Base-by-base conservation (phyloP, 2,113 vertebrate genomes). In the Lasiurus borealis region DNA sequence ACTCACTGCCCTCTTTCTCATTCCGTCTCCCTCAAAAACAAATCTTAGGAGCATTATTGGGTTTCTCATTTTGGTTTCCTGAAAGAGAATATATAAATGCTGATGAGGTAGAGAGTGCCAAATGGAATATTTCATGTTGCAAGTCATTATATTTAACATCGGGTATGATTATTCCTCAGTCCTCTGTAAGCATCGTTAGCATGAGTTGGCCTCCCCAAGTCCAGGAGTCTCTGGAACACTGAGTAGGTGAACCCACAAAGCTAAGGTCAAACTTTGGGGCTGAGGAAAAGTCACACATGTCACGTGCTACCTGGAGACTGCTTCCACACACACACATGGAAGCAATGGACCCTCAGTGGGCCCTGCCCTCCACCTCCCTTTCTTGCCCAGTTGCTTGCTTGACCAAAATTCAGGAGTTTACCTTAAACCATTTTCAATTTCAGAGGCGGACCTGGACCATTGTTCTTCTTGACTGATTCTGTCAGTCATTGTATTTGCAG, bases 381-480 rank as follows among this genome's bases (percentile, higher is more conserved):
- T 68, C 27, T 54, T 72, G 11, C n/a, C 57, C 18, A 64, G 44
- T 7, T 27, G 44, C 64, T 57, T 48, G 9, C 8, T 29, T 86
- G 10, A 72, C 73, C 64, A 69, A 75, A 78, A 46, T 93, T 78
- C n/a, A 91, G 15, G 23, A 34, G 25, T 50, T 94, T 36, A 15
- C 13, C 21, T 54, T 92, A 44, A n/a, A 76, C 27, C 40, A 46
- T 80, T 88, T 95, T 90, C 68, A 84, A 0, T 83, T 91, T 81
- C 68, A 48, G 27, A 31, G 77, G 16, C 31, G 85, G n/a, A 82
- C 46, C 66, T 21, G 18, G 77, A 34, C 34, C 72, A 88, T 82
- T 85, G 48, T 88, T 95, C 83, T 93, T 94, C 77, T 78, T 92
- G 95, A 85, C 52, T 85, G 87, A 91, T 87, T 69, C 62, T 62